Conservation (phyloP, 1,140 invertebrate genomes). For the Ridgeia piscesae region DNA sequence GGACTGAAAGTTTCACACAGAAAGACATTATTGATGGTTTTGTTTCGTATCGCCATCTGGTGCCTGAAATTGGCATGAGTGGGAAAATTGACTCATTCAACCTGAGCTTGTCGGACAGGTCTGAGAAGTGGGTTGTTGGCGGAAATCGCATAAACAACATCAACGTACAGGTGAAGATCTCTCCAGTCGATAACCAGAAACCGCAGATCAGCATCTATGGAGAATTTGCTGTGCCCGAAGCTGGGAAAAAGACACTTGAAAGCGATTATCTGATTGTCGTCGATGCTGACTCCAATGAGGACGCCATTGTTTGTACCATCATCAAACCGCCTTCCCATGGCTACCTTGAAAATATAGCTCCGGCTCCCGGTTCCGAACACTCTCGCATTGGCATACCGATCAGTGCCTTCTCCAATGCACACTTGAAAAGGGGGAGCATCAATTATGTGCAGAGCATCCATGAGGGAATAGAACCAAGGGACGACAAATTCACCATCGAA, state of each 20-base stretch:
- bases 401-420: conserved; percentile 50
- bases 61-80: conserved; percentile 49
- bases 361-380: conserved; percentile 51
- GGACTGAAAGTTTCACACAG: conserved; percentile 50
- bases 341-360: conserved; percentile 55
- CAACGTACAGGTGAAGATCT: conserved; percentile 45
- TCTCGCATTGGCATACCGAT: conserved; percentile 50
- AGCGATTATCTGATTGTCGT: conserved; percentile 47
- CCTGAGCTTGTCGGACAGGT: conserved; percentile 49
- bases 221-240: conserved; percentile 52
- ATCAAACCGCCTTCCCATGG: conserved; percentile 52
- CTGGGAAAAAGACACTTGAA: conserved; percentile 47
- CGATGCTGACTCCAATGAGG: conserved; percentile 54
- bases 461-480: conserved; percentile 51
- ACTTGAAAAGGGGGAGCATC: conserved; percentile 48
- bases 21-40: conserved; percentile 44
- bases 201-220: conserved; percentile 40
- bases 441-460: conserved; percentile 59
- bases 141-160: conserved; percentile 47
- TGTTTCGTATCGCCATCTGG: conserved; percentile 52
- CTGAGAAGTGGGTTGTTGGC: conserved; percentile 45
- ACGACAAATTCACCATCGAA: conserved; percentile 49
- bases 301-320: conserved; percentile 54
- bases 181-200: conserved; percentile 52
- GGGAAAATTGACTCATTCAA: conserved; percentile 49